Conservation (phyloP, 2,888 invertebrate species). For the Phytoseiulus persimilis region DNA sequence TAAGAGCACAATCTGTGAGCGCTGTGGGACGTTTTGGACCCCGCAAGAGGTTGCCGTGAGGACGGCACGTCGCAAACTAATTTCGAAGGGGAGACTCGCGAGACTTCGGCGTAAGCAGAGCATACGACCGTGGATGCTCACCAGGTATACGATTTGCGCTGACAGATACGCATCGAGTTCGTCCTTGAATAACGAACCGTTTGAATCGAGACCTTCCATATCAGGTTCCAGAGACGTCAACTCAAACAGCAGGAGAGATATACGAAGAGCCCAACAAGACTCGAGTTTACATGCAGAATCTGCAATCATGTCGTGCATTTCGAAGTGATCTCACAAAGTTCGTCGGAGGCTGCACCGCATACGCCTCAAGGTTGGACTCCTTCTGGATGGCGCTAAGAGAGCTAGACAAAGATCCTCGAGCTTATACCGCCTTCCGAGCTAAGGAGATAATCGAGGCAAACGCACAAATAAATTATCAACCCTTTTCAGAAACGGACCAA, state of each 20-base stretch:
- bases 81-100: neutral
- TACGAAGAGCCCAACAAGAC: neutral
- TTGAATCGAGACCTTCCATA: neutral
- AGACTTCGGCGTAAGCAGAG: neutral
- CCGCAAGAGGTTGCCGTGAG: neutral
- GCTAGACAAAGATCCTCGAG: too few relatives aligned
- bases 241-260: neutral
- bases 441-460: neutral
- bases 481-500: neutral
- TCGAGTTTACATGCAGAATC: neutral
- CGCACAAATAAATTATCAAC: too few relatives aligned
- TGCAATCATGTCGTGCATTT: neutral
- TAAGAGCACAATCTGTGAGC: neutral
- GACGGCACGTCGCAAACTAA: neutral
- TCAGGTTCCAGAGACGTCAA: conserved; percentile 24
- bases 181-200: neutral
- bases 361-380: neutral
- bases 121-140: conserved; percentile 9
- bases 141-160: neutral
- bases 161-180: neutral
- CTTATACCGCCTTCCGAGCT: too few relatives aligned
- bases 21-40: conserved; percentile 1
- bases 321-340: neutral
- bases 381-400: too few relatives aligned
- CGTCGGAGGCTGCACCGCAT: neutral